These are phyloP conservation scores for Drosophila baimaii DNA, from an alignment of 1,140 invertebrate genomes.

Conservation along the genomic window DNA sequence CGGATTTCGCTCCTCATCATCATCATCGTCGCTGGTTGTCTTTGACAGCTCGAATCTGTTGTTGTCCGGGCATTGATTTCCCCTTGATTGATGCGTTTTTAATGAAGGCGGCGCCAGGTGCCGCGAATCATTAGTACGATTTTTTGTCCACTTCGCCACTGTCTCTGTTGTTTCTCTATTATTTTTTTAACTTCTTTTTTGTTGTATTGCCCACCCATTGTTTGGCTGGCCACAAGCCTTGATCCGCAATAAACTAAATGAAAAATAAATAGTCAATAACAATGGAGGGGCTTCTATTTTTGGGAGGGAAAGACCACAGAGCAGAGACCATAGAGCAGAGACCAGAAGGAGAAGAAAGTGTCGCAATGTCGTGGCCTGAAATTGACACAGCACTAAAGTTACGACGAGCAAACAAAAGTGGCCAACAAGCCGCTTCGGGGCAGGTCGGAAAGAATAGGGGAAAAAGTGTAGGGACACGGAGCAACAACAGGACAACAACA, in stretches of 20 bases:
- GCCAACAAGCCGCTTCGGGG: constrained; percentile 29
- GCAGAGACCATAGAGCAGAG: no score
- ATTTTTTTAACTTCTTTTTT: not conserved
- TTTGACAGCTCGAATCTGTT: constrained; percentile 57
- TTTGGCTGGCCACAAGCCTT: constrained; percentile 40
- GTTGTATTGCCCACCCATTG: constrained; percentile 10
- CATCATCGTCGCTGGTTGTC: constrained; percentile 26
- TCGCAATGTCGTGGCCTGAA: constrained; percentile 54
- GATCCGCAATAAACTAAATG: constrained; percentile 77
- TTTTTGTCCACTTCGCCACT: constrained; percentile 1
- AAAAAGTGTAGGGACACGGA: not conserved
- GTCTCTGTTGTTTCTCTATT: not conserved
- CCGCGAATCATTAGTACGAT: constrained; percentile 60
- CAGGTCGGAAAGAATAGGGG: not conserved
- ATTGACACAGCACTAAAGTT: constrained; percentile 62
- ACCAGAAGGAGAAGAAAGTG: constrained; percentile 19
- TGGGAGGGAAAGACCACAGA: no score
- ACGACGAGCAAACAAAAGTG: constrained; percentile 51
- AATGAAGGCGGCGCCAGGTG: constrained; percentile 58
- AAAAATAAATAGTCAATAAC: constrained; percentile 73
- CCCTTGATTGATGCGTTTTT: constrained; percentile 74
- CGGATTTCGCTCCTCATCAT: not conserved
- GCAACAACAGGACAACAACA: constrained; percentile 27
- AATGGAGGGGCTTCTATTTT: constrained; percentile 20
- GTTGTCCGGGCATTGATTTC: constrained; percentile 69